Conservation (phyloP, 2,888 invertebrate species). For the Noctua comes region DNA sequence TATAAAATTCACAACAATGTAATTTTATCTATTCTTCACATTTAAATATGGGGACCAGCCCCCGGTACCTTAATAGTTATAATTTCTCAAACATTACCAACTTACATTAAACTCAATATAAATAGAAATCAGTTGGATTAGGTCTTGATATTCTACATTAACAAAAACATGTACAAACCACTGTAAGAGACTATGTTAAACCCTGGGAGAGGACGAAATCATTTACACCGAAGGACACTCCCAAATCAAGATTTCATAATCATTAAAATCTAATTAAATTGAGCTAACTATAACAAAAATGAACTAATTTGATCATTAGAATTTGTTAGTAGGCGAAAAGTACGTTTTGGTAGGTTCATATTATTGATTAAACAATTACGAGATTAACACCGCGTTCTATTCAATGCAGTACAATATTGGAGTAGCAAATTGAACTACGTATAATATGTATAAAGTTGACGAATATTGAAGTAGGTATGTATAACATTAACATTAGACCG, state of each 20-base stretch:
- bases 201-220: slow-evolving; percentile 22
- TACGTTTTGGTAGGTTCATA: slow-evolving; percentile 73
- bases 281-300: slow-evolving; percentile 67
- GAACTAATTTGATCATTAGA: slow-evolving; percentile 74
- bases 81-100: slow-evolving; percentile 76
- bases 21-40: slow-evolving; percentile 76
- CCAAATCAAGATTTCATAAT: slow-evolving; percentile 52
- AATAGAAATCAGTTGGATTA: slow-evolving; percentile 71
- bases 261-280: slow-evolving; percentile 65
- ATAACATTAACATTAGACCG: slow-evolving; percentile 82
- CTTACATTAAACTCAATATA: slow-evolving; percentile 68
- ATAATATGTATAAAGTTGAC: slow-evolving; percentile 67
- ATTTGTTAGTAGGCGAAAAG: slow-evolving; percentile 77
- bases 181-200: slow-evolving; percentile 22
- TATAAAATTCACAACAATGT: slow-evolving; percentile 87
- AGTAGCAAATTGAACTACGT: slow-evolving; percentile 69
- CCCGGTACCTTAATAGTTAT: slow-evolving; percentile 79
- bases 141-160: slow-evolving; percentile 65
- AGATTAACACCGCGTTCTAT: slow-evolving; percentile 84
- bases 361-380: slow-evolving; percentile 74
- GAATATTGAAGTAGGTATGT: slow-evolving; percentile 68
- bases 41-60: slow-evolving; percentile 86
- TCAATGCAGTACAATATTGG: slow-evolving; percentile 70
- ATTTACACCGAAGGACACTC: slow-evolving; percentile 23
- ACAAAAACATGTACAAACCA: slow-evolving; percentile 35